Conservation (phyloP, 2,888 invertebrate species). For the Protonemura montana region DNA sequence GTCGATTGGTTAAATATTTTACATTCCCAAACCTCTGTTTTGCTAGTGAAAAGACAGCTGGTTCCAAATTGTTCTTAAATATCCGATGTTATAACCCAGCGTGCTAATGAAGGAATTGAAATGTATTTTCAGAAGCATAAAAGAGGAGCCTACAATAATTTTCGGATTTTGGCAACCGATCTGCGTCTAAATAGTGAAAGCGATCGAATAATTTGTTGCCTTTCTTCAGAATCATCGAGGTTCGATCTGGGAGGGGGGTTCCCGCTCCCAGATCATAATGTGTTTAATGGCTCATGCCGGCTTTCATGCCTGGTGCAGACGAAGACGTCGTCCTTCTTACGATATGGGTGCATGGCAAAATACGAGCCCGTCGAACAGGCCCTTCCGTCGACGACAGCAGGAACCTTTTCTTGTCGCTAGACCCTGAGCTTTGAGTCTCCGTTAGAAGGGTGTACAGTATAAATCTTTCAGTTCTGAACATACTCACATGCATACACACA, state of each 20-base stretch:
- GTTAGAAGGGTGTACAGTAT: neutral
- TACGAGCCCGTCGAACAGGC: neutral
- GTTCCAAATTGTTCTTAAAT: too few relatives aligned
- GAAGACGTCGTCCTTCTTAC: neutral
- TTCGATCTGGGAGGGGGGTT: neutral
- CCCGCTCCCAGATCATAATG: slow-evolving; percentile 25
- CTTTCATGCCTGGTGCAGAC: neutral
- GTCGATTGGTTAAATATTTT: too few relatives aligned
- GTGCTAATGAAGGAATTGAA: neutral
- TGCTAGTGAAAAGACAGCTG: too few relatives aligned
- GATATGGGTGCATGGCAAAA: neutral
- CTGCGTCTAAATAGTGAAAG: slow-evolving; percentile 30
- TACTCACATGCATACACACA: neutral
- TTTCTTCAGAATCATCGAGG: slow-evolving; percentile 19
- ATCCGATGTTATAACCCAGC: too few relatives aligned
- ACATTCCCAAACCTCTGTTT: too few relatives aligned
- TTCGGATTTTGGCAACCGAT: neutral
- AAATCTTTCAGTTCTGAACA: neutral
- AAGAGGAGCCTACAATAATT: neutral
- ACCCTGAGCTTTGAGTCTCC: neutral
- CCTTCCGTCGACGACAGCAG: neutral
- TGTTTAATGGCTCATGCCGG: slow-evolving; percentile 24
- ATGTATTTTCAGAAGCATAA: neutral
- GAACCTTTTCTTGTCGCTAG: neutral
- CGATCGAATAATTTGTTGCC: slow-evolving; percentile 19